Base-by-base conservation (phyloP, 2,888 invertebrate species). In the Acleris sparsana region DNA sequence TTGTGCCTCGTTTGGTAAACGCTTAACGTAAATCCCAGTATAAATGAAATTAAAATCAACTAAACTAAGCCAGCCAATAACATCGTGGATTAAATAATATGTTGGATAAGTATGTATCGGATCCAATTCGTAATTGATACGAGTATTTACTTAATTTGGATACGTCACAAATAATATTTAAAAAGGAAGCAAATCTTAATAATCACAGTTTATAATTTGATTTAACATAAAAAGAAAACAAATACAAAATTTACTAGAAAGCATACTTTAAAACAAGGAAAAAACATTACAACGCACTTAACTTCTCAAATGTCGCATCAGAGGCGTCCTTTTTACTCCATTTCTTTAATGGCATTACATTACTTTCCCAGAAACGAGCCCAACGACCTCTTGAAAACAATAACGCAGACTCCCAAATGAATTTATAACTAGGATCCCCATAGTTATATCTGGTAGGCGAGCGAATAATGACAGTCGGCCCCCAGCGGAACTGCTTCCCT, bases 401-500 rank as follows among this genome's bases (percentile, higher is more conserved):
- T 60, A 60, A 60, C 51, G 59, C 59, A 39, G 59, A 18, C 51
- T 52, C 20, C 51, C 43, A 60, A 60, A 51, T 60, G 51, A 60
- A 60, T 60, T 60, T 60, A 60, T 60, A 60, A 60, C 59, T 52
- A 51, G 59, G 59, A 60, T 60, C 49, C 49, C 51, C 43, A 52
- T 60, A 43, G 51, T 55, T 64, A 62, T 67, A 62, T 69, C 62
- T 55, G 60, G 51, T 52, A 56, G 62, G 20, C 58, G 70, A 66
- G 68, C 60, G 55, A 61, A 57, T 69, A 60, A 66, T 59, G 62
- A 46, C 64, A 49, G 57, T 58, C 63, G 63, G 55, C 18, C 62
- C 70, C 85, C 80, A 79, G 71, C 75, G 69, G 72, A 70, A 72
- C 75, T 74, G 79, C 80, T 84, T 85, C 85, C 79, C 80, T 81